Evolutionary conservation across 2,888 invertebrate genomes (phyloP).

Genomic region (Dryomyza anilis): DNA sequence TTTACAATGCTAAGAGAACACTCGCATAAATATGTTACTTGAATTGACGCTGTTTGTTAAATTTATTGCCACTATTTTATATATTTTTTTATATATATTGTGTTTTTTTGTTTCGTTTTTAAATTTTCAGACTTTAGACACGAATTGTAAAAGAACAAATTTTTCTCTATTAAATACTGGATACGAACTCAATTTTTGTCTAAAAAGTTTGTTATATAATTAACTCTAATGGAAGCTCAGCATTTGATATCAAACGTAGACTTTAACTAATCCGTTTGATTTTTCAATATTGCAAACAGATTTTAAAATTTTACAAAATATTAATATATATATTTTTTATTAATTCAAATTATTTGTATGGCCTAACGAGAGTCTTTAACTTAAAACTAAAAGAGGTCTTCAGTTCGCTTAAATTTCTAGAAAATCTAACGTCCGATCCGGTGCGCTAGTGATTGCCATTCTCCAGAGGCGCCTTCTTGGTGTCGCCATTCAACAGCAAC

Average conservation of each 20-base stretch:
- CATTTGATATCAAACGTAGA: neutral
- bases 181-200: neutral
- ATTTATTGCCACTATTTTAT: neutral
- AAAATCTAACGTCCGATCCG: neutral
- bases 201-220: neutral
- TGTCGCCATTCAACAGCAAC: conserved; percentile 34
- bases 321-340: neutral
- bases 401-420: conserved; percentile 38
- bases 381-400: conserved; percentile 39
- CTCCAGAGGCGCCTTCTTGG: conserved; percentile 31
- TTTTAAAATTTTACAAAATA: conserved; percentile 9
- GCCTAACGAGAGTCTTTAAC: conserved; percentile 25
- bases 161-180: conserved; percentile 3
- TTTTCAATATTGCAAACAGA: neutral
- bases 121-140: neutral
- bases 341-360: conserved; percentile 9
- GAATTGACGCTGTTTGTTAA: too few relatives aligned
- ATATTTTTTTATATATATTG: too few relatives aligned
- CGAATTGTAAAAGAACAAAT: neutral
- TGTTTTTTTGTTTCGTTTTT: neutral
- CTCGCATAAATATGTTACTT: too few relatives aligned
- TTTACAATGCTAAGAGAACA: too few relatives aligned
- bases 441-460: conserved; percentile 33
- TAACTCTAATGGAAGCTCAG: conserved; percentile 34
- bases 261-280: neutral